Evolutionary conservation across 2,888 invertebrate species (phyloP), one percentile per base, ranked within the genome.

Genomic region (Pandemis corylana): DNA sequence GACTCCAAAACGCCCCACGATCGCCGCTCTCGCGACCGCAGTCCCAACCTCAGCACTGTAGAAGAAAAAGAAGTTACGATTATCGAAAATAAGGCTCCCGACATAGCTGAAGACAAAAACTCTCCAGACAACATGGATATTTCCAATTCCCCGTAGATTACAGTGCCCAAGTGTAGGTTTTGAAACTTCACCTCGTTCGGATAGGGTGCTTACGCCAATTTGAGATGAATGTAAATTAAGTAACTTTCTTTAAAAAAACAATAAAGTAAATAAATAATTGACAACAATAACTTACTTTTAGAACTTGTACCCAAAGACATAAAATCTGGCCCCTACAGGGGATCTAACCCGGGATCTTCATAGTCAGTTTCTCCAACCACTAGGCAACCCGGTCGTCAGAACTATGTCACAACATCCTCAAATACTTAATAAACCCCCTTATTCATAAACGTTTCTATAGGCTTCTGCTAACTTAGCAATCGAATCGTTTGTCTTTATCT

Each of bases 91-190:
- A 91, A 89, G 79, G 78, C 87, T 5, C 84, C 87, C 13, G 91
- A 92, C 66, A 81, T 91, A 68, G 85, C 83, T 56, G 95, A 96
- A 76, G 96, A 96, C 80, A 95, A 95, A 77, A 90, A 94, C 80
- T 96, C 96, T 13, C 94, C 96, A 1, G 96, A 97, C 88, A 97
- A 97, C 85, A 97, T 97, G 97, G 97, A 97, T 87, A 97, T 97
- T 89, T 97, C 97, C 15, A 97, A 97, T 90, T 97, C 97, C 75
- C 97, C 97, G 71, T 97, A 95, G 90, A 65, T 70, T 20, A 28
- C 59, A 28, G 56, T 56, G 53, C 20, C 7, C 20, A 9, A 56
- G 7, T 56, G 20, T 59, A 59, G 20, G 2, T 9, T 7, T 56
- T 56, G 13, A 56, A 15, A 59, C 28, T 59, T 59, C 59, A 28